Base-by-base conservation (phyloP, 2,113 vertebrate genomes). In the Oenanthe melanoleuca region DNA sequence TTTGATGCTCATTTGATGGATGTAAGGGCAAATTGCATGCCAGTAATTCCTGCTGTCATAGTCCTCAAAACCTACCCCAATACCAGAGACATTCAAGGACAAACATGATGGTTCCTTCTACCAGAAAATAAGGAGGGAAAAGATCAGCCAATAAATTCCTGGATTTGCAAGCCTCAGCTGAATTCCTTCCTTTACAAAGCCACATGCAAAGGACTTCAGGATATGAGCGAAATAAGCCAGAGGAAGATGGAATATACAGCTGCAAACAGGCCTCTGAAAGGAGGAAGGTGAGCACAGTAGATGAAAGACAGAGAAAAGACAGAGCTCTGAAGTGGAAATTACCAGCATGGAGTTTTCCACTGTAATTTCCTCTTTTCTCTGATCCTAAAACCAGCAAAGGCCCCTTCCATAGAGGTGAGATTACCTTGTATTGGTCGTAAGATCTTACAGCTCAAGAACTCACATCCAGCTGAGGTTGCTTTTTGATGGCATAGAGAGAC, bases 31-130 rank as follows among this genome's bases (percentile, higher is more conserved):
- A 93, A 97, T 94, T 96, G 94, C 82, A 83, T 81, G 85, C 67
- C 78, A 85, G 80, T 93, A 97, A 95, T 93, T 96, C 71, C 70
- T 92, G 77, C 92, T 97, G 95, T 95, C 95, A 96, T 77, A 95
- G 83, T 72, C 60, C 73, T 91, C 83, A 93, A 74, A 88, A 87
- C 23, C 52, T 80, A 85, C 73, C 49, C 73, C 72, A 94, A 49
- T 25, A 77, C 74, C 50, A 95, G n/a, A 94, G 80, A 90, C 69
- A 66, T 91, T 95, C 91, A 97, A 97, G 95, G 95, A 93, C 93
- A 96, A 88, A 86, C 64, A 84, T 50, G 52, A 93, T 65, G 80
- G 66, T 42, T 90, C 50, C 61, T 83, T 86, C 93, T 75, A 87
- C 65, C 29, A 74, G 52, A 78, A 96, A 96, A 94, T 57, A 91